Evolutionary conservation across 2,797 vertebrate genomes (phyloP), one percentile per base, ranked within the genome.

Genomic region (Chiroxiphia lanceolata): DNA sequence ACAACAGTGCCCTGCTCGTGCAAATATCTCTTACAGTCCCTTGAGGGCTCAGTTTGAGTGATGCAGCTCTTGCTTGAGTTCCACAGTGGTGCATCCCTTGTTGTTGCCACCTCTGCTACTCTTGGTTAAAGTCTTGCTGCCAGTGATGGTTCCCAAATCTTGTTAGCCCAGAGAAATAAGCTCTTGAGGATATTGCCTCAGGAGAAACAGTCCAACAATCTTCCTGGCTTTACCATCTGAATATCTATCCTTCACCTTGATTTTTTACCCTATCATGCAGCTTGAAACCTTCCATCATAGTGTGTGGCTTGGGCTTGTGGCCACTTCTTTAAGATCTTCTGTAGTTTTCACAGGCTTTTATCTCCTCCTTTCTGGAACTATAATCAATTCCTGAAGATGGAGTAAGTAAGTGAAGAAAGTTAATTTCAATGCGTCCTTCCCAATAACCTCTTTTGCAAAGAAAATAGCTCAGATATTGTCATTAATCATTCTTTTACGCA

Each of bases 341-440:
- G 0, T 82, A 82, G 36, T 82, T 92, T 79, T 79, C 74, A 54
- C 14, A 48, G 57, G 36, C 70, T 89, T 95, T 90, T 83, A 82
- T 94, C 59, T 94, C 51, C 68, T 81, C 40, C 76, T 56, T 79
- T 84, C 74, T 74, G 48, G 67, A 74, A 40, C 44, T 63, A 22
- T 50, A 93, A 92, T 92, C 54, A 90, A 45, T 94, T 87, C 63
- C 44, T 90, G 33, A 90, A 86, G 65, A 91, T 63, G 38, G 29
- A 93, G 27, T 68, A 79, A 83, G 65, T 77, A 45, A 89, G 75
- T 64, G 64, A 89, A 83, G 90, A 80, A 92, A 93, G 89, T 92
- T 94, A 84, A 91, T 95, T 95, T 93, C 50, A 13, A 1, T 48
- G 42, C 95, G 95, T 85, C 96, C 93, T 96, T 95, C 89, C 69